These are phyloP conservation scores for Anthophora plumipes DNA, from an alignment of 2,888 invertebrate genomes.

Conservation along the genomic window DNA sequence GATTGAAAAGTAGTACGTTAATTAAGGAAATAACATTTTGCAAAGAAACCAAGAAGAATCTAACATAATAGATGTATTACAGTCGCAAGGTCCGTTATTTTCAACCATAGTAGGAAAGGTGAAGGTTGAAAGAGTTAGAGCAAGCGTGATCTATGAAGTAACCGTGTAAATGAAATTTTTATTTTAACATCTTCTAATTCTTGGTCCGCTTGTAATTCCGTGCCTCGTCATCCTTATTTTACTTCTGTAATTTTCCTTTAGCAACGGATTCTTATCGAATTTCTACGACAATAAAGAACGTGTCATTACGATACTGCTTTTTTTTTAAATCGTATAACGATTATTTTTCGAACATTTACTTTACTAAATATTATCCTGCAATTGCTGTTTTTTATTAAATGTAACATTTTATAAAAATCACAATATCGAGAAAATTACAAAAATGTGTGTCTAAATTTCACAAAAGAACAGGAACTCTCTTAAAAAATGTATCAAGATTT, in stretches of 20 bases:
- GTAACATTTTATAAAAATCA: too few relatives aligned
- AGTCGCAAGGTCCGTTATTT: conserved; percentile 51
- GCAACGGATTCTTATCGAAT: neutral
- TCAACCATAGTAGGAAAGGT: conserved; percentile 49
- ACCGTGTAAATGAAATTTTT: neutral
- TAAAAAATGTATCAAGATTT: neutral
- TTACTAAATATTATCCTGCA: neutral
- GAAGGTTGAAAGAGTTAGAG: conserved; percentile 47
- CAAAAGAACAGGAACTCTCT: neutral
- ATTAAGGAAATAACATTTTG: neutral
- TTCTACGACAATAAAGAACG: too few relatives aligned
- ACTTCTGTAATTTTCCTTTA: neutral
- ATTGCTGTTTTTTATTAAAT: neutral
- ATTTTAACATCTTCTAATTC: neutral
- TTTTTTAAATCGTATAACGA: too few relatives aligned
- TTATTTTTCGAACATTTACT: neutral
- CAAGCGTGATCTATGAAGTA: conserved; percentile 9
- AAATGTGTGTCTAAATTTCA: neutral
- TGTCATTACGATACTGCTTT: too few relatives aligned
- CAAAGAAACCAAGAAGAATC: conserved; percentile 25
- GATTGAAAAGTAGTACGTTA: neutral
- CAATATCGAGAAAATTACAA: too few relatives aligned
- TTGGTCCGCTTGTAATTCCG: neutral
- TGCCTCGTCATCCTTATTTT: neutral
- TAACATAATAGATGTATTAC: conserved; percentile 1